Base-by-base conservation (phyloP, 2,797 vertebrate species). In the Erethizon dorsatum region DNA sequence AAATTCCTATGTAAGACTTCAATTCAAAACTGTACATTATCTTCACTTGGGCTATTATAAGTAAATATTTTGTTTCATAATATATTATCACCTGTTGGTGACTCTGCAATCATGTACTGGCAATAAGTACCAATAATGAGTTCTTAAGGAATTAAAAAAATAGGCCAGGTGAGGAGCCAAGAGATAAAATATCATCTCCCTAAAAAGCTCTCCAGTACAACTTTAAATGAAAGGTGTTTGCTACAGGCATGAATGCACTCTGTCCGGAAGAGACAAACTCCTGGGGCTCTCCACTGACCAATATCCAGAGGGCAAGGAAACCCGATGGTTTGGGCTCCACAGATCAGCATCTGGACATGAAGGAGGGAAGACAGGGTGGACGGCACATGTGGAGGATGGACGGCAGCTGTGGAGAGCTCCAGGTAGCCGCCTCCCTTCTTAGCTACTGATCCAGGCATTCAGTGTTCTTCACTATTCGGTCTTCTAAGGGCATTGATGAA, bases 351-450 rank as follows among this genome's bases (percentile, higher is more conserved):
- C n/a, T 0, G 69, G 5, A 22, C 31, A 2, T 10, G 63, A 13
- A 28, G 20, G 37, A 54, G 71, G 37, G 24, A 33, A 56, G 52
- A 75, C 33, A 61, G 17, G n/a, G 18, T 24, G 20, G 45, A 28
- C 8, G 13, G 57, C 7, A 0, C 47, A 8, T 22, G n/a, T 37
- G 33, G 63, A 73, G 13, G 9, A 41, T 13, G 31, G 67, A 0
- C 1, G 0, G 86, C 65, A 37, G 2, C 7, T 75, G 41, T 28
- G 24, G 31, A 63, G 18, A 17, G 15, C 33, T 22, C 24, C 14
- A 13, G 17, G 52, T 17, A 56, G 59, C 37, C 50, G 5, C 0
- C 0, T 13, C 20, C 59, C 5, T 2, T 28, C 41, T 41, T 26
- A 14, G 59, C 54, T 77, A 37, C 1, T 0, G 2, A 90, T 20